Evolutionary conservation across 2,113 vertebrate species (phyloP), one percentile per base, ranked within the genome.

Genomic region (Melospiza georgiana): DNA sequence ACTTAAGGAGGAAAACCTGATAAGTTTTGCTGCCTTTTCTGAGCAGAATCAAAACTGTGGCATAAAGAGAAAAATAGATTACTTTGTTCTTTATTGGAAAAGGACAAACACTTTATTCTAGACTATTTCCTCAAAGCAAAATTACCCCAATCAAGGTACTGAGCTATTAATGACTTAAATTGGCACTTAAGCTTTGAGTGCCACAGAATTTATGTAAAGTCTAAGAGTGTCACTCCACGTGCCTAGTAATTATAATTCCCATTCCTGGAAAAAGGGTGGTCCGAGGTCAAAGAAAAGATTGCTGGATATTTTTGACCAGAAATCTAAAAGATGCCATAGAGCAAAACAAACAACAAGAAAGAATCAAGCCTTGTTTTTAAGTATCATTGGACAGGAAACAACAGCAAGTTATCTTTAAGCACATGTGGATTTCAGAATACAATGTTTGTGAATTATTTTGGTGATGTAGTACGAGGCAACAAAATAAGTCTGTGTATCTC

Each of bases 311-410:
- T 77, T 91, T 94, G 89, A 94, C 63, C 78, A 88, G 74, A 95
- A 88, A 73, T 73, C 55, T 57, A 80, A 95, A 95, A 93, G 93
- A 91, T 80, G 95, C 84, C 43, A 23, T 39, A 76, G n/a, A 85
- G 66, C 37, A 89, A 86, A 95, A 62, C 20, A 95, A 91, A 58
- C 37, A 90, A n/a, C 52, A 84, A 68, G 80, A 87, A 87, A 75
- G 71, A 78, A 69, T 57, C 48, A 68, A 89, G 23, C 44, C 28
- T 41, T 86, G 23, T 28, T 91, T 90, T 84, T 44, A 58, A 91
- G 63, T 66, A 51, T 82, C 67, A 55, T 62, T 67, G 41, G 31
- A 44, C 28, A 72, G 71, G 33, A 59, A 91, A 49, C 0, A 6
- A 65, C 31, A 91, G 25, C 25, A 49, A 75, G 43, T 89, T 68